These are phyloP conservation scores for Phoxinus phoxinus DNA, from an alignment of 2,113 vertebrate species.

Conservation along the genomic window DNA sequence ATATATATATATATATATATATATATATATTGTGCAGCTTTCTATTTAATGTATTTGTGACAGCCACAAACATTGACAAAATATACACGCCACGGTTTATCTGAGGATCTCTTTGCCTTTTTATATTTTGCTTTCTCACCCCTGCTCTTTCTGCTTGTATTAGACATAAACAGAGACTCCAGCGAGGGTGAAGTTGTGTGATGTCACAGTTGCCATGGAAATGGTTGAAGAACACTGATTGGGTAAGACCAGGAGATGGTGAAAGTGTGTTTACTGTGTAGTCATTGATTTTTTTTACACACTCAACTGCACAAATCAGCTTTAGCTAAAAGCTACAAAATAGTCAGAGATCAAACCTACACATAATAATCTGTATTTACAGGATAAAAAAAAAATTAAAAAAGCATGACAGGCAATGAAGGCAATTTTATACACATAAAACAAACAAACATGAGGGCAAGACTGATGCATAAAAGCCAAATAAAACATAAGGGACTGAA, in stretches of 20 bases:
- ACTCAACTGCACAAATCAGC: neutral
- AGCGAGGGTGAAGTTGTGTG: conserved; percentile 31
- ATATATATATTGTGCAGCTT: too few species aligned
- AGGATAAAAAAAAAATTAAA: too few species aligned
- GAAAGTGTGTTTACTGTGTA: conserved; percentile 35
- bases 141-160: neutral
- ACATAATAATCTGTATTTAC: neutral
- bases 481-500: neutral
- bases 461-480: neutral
- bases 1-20: too few species aligned
- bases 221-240: conserved; percentile 26
- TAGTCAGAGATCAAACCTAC: neutral
- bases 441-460: neutral
- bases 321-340: neutral
- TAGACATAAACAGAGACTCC: conserved; percentile 19
- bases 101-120: neutral
- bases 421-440: neutral
- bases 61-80: neutral
- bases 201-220: conserved; percentile 53
- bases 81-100: neutral
- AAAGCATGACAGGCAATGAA: neutral
- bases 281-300: conserved; percentile 7
- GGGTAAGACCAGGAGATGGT: conserved; percentile 38
- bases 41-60: neutral
- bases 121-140: neutral